Conservation (phyloP, 2,888 invertebrate genomes). For the Smittia aterrima region DNA sequence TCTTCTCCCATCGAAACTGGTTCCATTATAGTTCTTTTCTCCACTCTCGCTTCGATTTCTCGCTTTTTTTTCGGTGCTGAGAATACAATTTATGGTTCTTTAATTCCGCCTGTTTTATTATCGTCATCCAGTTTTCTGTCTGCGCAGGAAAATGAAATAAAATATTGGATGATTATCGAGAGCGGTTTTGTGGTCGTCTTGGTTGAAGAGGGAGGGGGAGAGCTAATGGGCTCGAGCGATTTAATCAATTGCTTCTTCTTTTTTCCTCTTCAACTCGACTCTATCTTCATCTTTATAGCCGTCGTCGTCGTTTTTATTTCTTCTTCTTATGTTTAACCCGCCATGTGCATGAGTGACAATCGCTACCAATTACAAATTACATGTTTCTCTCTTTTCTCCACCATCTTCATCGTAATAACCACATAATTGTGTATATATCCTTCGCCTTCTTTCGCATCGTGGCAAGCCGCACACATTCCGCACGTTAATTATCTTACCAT, state of each 20-base stretch:
- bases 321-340: no score
- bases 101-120: neutral
- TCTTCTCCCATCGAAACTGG: conserved; percentile 13
- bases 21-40: neutral
- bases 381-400: conserved; percentile 8
- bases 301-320: no score
- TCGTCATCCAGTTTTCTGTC: neutral
- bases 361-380: conserved; percentile 40
- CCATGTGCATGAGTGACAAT: conserved; percentile 27
- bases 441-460: conserved; percentile 4
- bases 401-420: conserved; percentile 33
- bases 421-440: conserved; percentile 38
- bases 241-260: no score
- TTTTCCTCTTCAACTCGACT: no score
- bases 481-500: conserved; percentile 21
- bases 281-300: no score
- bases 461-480: conserved; percentile 36
- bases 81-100: conserved; percentile 18
- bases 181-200: conserved; percentile 16
- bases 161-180: conserved; percentile 31
- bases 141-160: neutral
- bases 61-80: neutral
- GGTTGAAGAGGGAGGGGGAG: no score
- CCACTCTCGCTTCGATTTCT: neutral
- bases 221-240: conserved; percentile 30